Percentiles rank a stretch among this genome's conserved stretches.
These are phyloP conservation scores for Andricus quercusramuli DNA, from an alignment of 2,888 invertebrate species.

Conservation along the genomic window DNA sequence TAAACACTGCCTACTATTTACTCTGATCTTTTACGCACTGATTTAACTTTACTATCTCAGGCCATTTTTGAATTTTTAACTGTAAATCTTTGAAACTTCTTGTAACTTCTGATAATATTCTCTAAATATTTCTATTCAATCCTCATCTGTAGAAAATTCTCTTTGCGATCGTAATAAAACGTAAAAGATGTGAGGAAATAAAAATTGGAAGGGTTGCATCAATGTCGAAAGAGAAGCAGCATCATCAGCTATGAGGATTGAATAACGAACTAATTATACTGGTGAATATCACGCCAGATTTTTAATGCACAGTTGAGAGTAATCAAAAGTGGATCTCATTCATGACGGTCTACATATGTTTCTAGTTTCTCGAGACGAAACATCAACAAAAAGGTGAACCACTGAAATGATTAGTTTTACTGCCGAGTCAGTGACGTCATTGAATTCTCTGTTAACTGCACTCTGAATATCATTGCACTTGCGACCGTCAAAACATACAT, in stretches of 20 bases:
- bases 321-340: constrained; percentile 14
- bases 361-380: constrained; percentile 45
- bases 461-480: constrained; percentile 57
- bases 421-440: constrained; percentile 62
- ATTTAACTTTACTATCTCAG: neutral
- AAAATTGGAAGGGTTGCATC: neutral
- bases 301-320: constrained; percentile 5
- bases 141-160: neutral
- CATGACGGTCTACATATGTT: neutral
- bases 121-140: neutral
- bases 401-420: constrained; percentile 64
- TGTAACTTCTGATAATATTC: neutral
- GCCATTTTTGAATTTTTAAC: neutral
- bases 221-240: constrained; percentile 6
- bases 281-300: neutral
- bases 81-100: neutral
- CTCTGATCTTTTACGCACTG: constrained; percentile 54
- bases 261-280: neutral
- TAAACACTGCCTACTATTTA: constrained; percentile 47
- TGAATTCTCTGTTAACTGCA: constrained; percentile 48
- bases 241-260: neutral
- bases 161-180: neutral
- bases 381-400: constrained; percentile 72
- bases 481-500: constrained; percentile 37
- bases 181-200: neutral